These are phyloP conservation scores for Steromphala cineraria DNA, from an alignment of 2,888 invertebrate species.

Conservation along the genomic window DNA sequence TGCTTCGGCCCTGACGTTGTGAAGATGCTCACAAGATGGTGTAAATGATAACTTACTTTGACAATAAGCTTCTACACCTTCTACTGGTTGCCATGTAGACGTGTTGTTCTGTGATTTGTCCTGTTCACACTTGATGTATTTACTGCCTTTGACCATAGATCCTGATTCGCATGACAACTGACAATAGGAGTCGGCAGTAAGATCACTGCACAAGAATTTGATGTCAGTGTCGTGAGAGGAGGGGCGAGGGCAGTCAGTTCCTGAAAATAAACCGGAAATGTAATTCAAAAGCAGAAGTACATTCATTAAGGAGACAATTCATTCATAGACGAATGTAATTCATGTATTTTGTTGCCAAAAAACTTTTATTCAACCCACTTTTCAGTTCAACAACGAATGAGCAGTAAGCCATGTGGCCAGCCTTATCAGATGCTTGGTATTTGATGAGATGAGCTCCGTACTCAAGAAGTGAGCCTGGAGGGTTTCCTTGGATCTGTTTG, in stretches of 20 bases:
- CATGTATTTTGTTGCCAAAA: no score
- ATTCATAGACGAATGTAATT: no score
- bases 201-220: background rate
- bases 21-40: no score
- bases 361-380: background rate
- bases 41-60: background rate
- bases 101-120: background rate
- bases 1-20: no score
- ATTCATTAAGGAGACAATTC: no score
- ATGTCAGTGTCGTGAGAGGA: background rate
- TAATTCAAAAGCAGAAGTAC: no score
- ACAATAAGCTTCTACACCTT: background rate
- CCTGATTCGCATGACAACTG: background rate
- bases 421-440: background rate
- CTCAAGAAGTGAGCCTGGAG: background rate
- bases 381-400: background rate
- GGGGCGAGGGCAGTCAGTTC: background rate
- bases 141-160: background rate
- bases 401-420: constrained; percentile 3
- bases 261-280: background rate
- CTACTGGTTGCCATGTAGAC: background rate
- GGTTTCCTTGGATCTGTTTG: background rate
- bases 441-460: background rate
- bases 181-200: background rate
- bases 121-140: background rate